Evolutionary conservation across 1,140 invertebrate genomes (phyloP).

Genomic region (Notospermus geniculatus): DNA sequence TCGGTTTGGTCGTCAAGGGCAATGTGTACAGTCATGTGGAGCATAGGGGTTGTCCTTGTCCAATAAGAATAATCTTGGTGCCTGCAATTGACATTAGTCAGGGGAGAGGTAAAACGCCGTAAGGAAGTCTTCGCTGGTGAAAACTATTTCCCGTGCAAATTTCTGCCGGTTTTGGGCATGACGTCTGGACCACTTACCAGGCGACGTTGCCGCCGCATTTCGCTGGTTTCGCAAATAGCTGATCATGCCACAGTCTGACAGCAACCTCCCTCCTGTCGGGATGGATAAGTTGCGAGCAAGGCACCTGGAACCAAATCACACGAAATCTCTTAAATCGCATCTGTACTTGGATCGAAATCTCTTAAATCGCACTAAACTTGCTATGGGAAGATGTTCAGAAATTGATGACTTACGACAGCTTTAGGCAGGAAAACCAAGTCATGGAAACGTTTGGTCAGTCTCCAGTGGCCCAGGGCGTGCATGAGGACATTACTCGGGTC

Average conservation of each 20-base stretch:
- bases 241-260: constrained; percentile 51
- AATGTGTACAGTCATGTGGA: constrained; percentile 48
- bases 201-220: constrained; percentile 45
- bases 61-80: constrained; percentile 52
- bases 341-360: too few species aligned
- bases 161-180: too few species aligned
- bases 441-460: constrained; percentile 46
- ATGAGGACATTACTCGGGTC: constrained; percentile 47
- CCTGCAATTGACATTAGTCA: constrained; percentile 27
- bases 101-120: neutral
- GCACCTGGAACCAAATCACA: constrained; percentile 33
- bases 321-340: too few species aligned
- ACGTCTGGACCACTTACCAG: constrained; percentile 42
- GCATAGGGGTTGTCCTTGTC: constrained; percentile 45
- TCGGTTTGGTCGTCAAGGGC: constrained; percentile 49
- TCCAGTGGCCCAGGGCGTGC: constrained; percentile 49
- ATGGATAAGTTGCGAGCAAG: constrained; percentile 37
- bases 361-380: too few species aligned
- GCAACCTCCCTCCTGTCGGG: constrained; percentile 15
- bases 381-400: too few species aligned
- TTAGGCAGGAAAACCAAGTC: constrained; percentile 45
- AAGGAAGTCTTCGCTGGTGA: neutral
- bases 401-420: constrained; percentile 43
- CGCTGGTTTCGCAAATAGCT: constrained; percentile 49
- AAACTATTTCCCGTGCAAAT: neutral